phyloP scores from a whole-genome alignment of 2,113 vertebrate species.

The Scatophagus argus region DNA sequence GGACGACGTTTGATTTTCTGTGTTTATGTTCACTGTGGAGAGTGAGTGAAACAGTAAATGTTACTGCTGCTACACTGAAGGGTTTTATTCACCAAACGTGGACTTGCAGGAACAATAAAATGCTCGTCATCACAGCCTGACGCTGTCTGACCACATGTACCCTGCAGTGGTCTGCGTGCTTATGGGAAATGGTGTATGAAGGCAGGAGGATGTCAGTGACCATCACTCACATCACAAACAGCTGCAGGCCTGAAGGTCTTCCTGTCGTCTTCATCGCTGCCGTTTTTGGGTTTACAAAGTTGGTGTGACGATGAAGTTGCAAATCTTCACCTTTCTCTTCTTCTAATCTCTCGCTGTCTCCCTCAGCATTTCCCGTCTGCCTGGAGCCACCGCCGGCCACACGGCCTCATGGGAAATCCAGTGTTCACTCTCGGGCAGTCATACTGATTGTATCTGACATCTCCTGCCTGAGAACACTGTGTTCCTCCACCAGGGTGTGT shows the following conservation, averaged over 20 bases:
- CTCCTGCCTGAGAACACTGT: slow-evolving; percentile 14
- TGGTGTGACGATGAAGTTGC: not conserved
- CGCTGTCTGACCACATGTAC: too few species aligned
- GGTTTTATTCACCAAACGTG: not conserved
- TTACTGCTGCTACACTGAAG: not conserved
- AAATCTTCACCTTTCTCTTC: slow-evolving; percentile 9
- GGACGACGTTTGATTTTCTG: not conserved
- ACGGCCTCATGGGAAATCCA: slow-evolving; percentile 47
- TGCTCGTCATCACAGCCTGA: not conserved
- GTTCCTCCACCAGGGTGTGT: slow-evolving; percentile 8
- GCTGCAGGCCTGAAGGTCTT: not conserved
- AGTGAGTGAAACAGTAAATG: not conserved
- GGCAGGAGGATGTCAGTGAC: too few species aligned
- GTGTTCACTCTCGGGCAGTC: slow-evolving; percentile 22
- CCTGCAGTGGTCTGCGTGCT: too few species aligned
- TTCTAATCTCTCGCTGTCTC: not conserved
- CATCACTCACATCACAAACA: too few species aligned
- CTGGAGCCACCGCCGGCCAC: slow-evolving; percentile 42
- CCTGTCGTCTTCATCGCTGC: too few species aligned
- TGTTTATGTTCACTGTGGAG: not conserved
- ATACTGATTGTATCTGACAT: slow-evolving; percentile 57
- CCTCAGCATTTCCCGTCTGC: slow-evolving; percentile 45
- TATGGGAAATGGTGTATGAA: too few species aligned
- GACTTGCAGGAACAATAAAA: slow-evolving; percentile 3
- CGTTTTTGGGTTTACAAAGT: not conserved